phyloP scores from a whole-genome alignment of 2,888 invertebrate species.

The Xestia ashworthii region DNA sequence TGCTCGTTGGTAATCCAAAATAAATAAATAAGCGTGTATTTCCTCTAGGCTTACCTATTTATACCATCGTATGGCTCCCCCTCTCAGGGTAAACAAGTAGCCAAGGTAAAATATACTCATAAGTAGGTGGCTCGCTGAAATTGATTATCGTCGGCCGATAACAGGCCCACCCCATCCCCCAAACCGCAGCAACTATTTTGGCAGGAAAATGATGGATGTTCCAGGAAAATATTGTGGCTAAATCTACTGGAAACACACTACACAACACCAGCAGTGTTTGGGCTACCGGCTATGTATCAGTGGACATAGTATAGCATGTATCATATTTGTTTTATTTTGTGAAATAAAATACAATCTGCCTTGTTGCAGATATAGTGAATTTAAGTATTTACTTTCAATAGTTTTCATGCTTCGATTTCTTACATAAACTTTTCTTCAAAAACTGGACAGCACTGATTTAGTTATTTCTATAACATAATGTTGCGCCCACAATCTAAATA shows the following conservation, averaged over 20 bases:
- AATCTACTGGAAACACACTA: constrained; percentile 74
- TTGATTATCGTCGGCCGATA: constrained; percentile 70
- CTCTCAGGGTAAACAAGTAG: constrained; percentile 17
- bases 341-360: not conserved
- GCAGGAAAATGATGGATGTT: constrained; percentile 78
- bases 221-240: constrained; percentile 75
- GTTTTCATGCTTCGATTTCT: not conserved
- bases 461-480: not conserved
- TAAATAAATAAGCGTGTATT: no score
- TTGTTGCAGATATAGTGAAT: not conserved
- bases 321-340: not conserved
- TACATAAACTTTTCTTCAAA: not conserved
- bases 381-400: not conserved
- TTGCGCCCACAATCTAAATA: not conserved
- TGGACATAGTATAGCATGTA: not conserved
- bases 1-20: no score
- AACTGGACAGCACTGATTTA: not conserved
- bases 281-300: not conserved
- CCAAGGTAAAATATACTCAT: constrained; percentile 48
- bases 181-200: constrained; percentile 71
- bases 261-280: constrained; percentile 11
- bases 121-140: constrained; percentile 60
- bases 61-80: constrained; percentile 22
- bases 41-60: constrained; percentile 4
- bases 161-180: constrained; percentile 58